These are phyloP conservation scores for Lota lota DNA, from an alignment of 2,113 vertebrate genomes.

Conservation along the genomic window DNA sequence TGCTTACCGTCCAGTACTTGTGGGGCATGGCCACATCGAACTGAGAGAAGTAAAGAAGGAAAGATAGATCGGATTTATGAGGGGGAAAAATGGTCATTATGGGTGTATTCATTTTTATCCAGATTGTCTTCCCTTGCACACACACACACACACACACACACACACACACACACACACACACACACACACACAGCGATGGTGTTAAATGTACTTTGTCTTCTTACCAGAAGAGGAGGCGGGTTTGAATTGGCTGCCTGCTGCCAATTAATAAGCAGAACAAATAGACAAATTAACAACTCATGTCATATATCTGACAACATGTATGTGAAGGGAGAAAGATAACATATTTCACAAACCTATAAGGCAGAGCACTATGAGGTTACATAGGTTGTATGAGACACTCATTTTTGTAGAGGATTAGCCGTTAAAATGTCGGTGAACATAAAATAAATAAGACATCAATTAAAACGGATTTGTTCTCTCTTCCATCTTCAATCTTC, in stretches of 20 bases:
- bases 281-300: background rate
- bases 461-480: conserved; percentile 21
- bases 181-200: too few species aligned
- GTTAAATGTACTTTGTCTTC: conserved; percentile 11
- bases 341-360: conserved; percentile 46
- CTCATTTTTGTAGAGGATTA: conserved; percentile 49
- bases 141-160: too few species aligned
- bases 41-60: conserved; percentile 32
- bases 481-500: conserved; percentile 41
- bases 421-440: conserved; percentile 17
- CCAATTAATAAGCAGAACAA: conserved; percentile 17
- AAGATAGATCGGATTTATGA: background rate
- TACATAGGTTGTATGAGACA: conserved; percentile 28
- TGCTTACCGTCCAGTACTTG: conserved; percentile 59
- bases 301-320: background rate
- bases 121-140: too few species aligned
- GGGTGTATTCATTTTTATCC: too few species aligned
- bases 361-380: conserved; percentile 47
- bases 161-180: too few species aligned
- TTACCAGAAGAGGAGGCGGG: conserved; percentile 58
- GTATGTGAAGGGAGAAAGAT: background rate
- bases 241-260: conserved; percentile 57
- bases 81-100: too few species aligned
- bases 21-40: conserved; percentile 53
- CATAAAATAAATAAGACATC: conserved; percentile 15